A percentile compares a stretch with the other conserved stretches of the same genome.
phyloP scores from a whole-genome alignment of 2,888 invertebrate species.

The Opisthograptis luteolata region DNA sequence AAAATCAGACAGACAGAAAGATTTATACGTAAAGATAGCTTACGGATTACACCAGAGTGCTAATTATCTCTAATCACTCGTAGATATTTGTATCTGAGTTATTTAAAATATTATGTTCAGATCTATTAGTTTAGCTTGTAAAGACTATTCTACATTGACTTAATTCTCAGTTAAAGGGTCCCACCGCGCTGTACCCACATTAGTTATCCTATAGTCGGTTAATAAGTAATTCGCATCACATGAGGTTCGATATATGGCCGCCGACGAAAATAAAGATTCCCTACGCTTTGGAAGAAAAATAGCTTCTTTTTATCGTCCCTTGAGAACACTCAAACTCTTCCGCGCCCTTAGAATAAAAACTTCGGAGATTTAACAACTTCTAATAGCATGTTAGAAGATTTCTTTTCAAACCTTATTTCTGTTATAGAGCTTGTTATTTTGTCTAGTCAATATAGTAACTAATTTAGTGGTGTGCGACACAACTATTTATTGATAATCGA shows the following conservation, averaged over 20 bases:
- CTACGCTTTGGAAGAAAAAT: slow-evolving; percentile 23
- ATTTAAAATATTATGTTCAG: too few species aligned
- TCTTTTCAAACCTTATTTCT: too few species aligned
- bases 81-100: too few species aligned
- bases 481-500: too few species aligned
- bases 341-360: slow-evolving; percentile 10
- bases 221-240: slow-evolving; percentile 41
- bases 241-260: slow-evolving; percentile 36
- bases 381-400: slow-evolving; percentile 31
- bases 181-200: slow-evolving; percentile 16
- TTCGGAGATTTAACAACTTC: slow-evolving; percentile 27
- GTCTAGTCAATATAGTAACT: too few species aligned
- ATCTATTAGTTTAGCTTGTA: too few species aligned
- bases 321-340: slow-evolving; percentile 16
- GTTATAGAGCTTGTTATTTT: too few species aligned
- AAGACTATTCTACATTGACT: slow-evolving; percentile 2
- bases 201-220: slow-evolving; percentile 29
- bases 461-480: too few species aligned
- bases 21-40: too few species aligned
- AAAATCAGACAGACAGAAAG: too few species aligned
- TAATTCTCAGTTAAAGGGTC: slow-evolving; percentile 12
- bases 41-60: too few species aligned
- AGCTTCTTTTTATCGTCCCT: slow-evolving; percentile 19
- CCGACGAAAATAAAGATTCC: slow-evolving; percentile 25
- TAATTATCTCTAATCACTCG: too few species aligned